These are phyloP conservation scores for Sabatieria punctata DNA, from an alignment of 2,888 invertebrate genomes.

Conservation along the genomic window DNA sequence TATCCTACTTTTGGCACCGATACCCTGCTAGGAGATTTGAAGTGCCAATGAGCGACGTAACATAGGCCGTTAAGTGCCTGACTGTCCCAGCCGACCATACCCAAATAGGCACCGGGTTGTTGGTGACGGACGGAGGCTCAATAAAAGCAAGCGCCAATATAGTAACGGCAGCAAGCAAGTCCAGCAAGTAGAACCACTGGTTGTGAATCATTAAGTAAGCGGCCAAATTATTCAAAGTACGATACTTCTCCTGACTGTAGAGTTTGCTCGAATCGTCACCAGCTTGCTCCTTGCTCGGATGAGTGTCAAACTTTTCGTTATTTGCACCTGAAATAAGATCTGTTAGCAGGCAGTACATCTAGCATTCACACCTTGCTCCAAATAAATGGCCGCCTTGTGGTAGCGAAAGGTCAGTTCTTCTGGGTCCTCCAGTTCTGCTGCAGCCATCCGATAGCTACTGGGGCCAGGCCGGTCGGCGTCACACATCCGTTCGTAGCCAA, in stretches of 20 bases:
- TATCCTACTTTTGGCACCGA: too few species aligned
- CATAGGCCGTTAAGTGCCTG: too few species aligned
- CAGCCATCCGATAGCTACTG: too few species aligned
- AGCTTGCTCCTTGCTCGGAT: conserved; percentile 61
- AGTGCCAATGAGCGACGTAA: too few species aligned
- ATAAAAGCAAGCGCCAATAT: not conserved
- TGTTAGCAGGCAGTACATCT: conserved; percentile 6
- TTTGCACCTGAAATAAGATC: conserved; percentile 46
- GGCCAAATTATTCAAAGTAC: too few species aligned
- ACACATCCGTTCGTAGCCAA: too few species aligned
- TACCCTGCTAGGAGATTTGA: too few species aligned
- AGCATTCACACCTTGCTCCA: conserved; percentile 44
- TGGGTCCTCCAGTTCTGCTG: too few species aligned
- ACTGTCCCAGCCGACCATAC: too few species aligned
- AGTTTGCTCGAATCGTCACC: too few species aligned
- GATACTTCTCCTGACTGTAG: too few species aligned
- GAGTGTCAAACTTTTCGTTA: conserved; percentile 75
- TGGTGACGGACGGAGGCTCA: not conserved
- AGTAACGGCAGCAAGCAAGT: not conserved
- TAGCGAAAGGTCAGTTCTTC: conserved; percentile 64
- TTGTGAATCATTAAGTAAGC: not conserved
- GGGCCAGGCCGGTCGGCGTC: too few species aligned
- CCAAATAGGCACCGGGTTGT: not conserved
- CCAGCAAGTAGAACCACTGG: not conserved
- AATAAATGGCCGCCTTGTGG: conserved; percentile 68